Evolutionary conservation across 2,888 invertebrate species (phyloP).

Genomic region (Drosophila mercatorum): DNA sequence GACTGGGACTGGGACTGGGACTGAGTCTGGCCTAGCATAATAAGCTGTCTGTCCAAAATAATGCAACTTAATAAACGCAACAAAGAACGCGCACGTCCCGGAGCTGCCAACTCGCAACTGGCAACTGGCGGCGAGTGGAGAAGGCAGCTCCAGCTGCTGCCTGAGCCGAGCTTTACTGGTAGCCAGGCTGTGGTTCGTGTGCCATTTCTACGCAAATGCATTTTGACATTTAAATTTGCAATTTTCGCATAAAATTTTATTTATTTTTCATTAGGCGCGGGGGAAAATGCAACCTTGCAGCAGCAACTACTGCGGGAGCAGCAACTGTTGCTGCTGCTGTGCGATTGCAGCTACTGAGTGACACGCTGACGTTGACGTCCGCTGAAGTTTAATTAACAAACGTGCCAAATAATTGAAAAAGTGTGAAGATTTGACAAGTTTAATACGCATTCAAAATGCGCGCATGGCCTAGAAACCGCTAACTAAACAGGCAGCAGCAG

Average conservation of each 20-base stretch:
- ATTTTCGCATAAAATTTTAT: conserved; percentile 81
- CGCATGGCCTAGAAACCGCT: conserved; percentile 24
- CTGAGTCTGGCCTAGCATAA: conserved; percentile 58
- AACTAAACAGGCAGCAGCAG: conserved; percentile 2
- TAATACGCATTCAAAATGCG: conserved; percentile 77
- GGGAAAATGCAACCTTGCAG: conserved; percentile 67
- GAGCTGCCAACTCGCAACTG: conserved; percentile 5
- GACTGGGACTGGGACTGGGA: conserved; percentile 9
- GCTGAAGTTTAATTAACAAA: conserved; percentile 83
- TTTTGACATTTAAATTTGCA: conserved; percentile 81
- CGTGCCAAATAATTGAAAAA: conserved; percentile 83
- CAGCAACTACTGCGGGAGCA: conserved; percentile 15
- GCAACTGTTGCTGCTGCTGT: conserved; percentile 24
- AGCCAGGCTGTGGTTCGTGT: conserved; percentile 31
- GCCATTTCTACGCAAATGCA: conserved; percentile 74
- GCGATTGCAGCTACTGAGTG: conserved; percentile 40
- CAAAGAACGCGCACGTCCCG: conserved; percentile 53
- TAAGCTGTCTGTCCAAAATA: conserved; percentile 73
- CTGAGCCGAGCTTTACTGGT: conserved; percentile 11
- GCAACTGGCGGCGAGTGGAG: background rate
- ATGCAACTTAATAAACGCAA: conserved; percentile 75
- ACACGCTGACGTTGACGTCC: conserved; percentile 64
- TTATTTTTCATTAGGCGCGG: conserved; percentile 54
- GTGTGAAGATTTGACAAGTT: conserved; percentile 84
- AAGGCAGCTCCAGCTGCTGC: conserved; percentile 2